phyloP scores from a whole-genome alignment of 2,797 vertebrate genomes.

The Taeniopygia guttata region DNA sequence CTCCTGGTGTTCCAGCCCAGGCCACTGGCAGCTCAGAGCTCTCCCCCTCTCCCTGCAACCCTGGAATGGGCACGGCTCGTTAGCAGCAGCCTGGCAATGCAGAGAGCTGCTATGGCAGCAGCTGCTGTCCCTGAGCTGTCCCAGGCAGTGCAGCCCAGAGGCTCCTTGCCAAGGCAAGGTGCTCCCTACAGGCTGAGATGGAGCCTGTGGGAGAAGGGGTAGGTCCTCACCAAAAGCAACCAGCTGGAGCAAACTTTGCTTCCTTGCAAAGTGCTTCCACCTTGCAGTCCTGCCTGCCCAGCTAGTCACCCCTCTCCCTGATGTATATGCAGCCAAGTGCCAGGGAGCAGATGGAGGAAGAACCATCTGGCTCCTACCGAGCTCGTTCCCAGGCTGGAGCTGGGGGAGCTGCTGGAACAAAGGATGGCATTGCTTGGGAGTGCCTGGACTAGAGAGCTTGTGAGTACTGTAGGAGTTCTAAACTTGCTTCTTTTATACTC shows the following conservation, averaged over 20 bases:
- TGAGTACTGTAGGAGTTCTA: background rate
- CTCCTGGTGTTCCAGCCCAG: background rate
- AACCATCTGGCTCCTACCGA: conserved; percentile 4
- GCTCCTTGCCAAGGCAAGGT: background rate
- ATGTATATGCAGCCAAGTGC: background rate
- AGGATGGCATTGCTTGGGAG: background rate
- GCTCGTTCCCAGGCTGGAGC: conserved; percentile 3
- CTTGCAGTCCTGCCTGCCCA: background rate
- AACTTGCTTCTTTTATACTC: background rate
- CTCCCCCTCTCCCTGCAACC: background rate
- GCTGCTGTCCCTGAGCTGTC: conserved; percentile 29
- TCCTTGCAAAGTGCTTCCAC: background rate
- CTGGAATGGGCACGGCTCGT: background rate
- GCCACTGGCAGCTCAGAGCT: background rate
- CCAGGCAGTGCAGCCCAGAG: fast-evolving
- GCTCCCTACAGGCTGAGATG: background rate
- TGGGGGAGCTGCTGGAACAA: conserved; percentile 8
- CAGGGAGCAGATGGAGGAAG: conserved; percentile 13
- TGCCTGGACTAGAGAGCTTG: background rate
- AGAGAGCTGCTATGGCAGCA: background rate
- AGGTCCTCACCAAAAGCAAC: background rate
- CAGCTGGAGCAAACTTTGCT: background rate
- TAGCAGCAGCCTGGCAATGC: conserved; percentile 40
- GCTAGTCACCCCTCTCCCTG: background rate
- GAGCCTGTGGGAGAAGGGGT: background rate